phyloP scores from a whole-genome alignment of 2,797 vertebrate genomes.

The Pantherophis alleghaniensis region DNA sequence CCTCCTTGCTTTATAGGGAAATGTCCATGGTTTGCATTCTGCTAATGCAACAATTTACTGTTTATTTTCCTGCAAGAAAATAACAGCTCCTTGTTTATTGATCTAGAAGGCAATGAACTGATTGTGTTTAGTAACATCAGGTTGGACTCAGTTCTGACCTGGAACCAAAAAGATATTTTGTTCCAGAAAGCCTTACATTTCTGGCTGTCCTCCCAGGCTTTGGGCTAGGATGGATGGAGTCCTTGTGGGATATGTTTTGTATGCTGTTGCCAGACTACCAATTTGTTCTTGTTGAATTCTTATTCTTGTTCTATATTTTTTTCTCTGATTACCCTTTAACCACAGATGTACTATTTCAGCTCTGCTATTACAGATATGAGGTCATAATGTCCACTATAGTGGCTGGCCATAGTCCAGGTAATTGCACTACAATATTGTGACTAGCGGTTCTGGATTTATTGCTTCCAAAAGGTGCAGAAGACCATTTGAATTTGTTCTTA shows the following conservation, averaged over 20 bases:
- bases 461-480: too few species aligned
- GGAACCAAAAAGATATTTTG: not conserved
- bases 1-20: not conserved
- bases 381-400: too few species aligned
- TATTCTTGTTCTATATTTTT: not conserved
- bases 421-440: too few species aligned
- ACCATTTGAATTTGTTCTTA: too few species aligned
- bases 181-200: not conserved
- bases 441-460: too few species aligned
- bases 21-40: not conserved
- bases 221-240: not conserved
- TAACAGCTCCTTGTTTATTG: not conserved
- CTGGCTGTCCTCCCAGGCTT: not conserved
- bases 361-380: too few species aligned
- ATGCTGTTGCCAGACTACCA: not conserved
- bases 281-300: not conserved
- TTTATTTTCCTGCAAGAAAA: not conserved
- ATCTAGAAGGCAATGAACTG: not conserved
- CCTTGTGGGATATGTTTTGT: not conserved
- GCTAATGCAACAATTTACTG: not conserved
- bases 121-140: not conserved
- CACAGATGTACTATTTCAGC: too few species aligned
- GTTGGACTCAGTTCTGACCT: not conserved
- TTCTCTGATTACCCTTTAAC: too few species aligned
- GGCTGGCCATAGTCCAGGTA: too few species aligned